Conservation (phyloP, 2,797 vertebrate species). For the Silurus lanzhouensis region DNA sequence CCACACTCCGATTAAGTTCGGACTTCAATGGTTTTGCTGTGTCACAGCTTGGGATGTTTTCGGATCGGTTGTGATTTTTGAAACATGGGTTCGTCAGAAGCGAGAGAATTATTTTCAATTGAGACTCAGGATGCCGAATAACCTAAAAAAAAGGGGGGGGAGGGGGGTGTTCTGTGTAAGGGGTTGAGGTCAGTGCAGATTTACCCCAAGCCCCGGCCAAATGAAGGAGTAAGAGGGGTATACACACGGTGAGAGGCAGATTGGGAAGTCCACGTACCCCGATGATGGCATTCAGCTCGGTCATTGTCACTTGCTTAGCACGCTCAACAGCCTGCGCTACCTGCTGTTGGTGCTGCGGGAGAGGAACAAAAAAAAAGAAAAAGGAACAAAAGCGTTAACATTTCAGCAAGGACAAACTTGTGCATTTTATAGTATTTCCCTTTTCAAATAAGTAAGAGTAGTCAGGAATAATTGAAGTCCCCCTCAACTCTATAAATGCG, state of each 20-base stretch:
- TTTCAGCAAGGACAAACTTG: not conserved
- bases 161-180: not conserved
- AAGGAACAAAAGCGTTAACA: not conserved
- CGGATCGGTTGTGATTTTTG: not conserved
- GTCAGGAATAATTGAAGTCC: not conserved
- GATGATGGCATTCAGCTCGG: constrained; percentile 98
- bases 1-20: not conserved
- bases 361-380: constrained; percentile 34
- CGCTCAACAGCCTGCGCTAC: constrained; percentile 96
- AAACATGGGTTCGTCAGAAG: not conserved
- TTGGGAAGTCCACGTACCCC: constrained; percentile 99
- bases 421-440: too few relatives aligned
- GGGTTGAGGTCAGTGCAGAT: constrained; percentile 61
- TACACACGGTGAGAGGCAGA: constrained; percentile 98
- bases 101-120: not conserved
- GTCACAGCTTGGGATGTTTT: not conserved
- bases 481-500: not conserved
- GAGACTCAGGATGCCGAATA: too few relatives aligned
- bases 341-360: constrained; percentile 92
- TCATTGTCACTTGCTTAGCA: constrained; percentile 98
- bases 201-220: constrained; percentile 73
- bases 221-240: constrained; percentile 88
- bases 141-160: too few relatives aligned
- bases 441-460: not conserved
- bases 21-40: not conserved